phyloP scores from a whole-genome alignment of 2,113 vertebrate genomes.

The Calidris pygmaea region DNA sequence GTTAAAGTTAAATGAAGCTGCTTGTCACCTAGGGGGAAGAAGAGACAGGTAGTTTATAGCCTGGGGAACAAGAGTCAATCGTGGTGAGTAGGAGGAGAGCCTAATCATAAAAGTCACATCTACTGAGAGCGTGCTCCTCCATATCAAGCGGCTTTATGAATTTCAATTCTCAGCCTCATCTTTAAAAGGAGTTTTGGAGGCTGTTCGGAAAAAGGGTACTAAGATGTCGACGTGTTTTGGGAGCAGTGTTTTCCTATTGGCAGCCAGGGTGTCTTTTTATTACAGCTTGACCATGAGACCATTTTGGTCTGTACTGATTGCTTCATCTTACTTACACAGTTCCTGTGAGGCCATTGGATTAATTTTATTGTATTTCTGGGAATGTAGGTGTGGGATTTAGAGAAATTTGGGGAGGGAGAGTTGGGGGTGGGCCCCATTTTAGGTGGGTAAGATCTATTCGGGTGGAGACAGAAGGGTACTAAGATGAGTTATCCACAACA shows the following conservation, averaged over 20 bases:
- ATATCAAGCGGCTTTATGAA: constrained; percentile 5
- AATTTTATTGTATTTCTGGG: not conserved
- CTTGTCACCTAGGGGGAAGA: constrained; percentile 44
- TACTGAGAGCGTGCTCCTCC: not conserved
- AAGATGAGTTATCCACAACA: not conserved
- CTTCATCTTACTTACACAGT: not conserved
- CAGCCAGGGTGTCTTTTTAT: not conserved
- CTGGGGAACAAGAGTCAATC: constrained; percentile 33
- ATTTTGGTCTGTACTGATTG: not conserved
- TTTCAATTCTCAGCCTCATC: constrained; percentile 17
- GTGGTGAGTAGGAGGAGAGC: constrained; percentile 46
- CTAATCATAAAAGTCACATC: constrained; percentile 53
- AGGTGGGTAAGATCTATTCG: not conserved
- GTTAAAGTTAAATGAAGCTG: constrained; percentile 27
- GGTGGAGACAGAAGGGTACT: not conserved
- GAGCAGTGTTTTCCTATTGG: not conserved
- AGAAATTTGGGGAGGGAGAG: not conserved
- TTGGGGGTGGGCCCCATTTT: not conserved
- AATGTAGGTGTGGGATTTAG: not conserved
- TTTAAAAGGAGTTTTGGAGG: not conserved
- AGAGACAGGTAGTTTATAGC: constrained; percentile 54
- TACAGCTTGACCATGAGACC: not conserved
- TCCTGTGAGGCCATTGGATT: not conserved
- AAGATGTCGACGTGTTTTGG: not conserved
- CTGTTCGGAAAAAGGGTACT: not conserved